These are phyloP conservation scores for Bujurquina vittata DNA, from an alignment of 2,113 vertebrate genomes.

Conservation along the genomic window DNA sequence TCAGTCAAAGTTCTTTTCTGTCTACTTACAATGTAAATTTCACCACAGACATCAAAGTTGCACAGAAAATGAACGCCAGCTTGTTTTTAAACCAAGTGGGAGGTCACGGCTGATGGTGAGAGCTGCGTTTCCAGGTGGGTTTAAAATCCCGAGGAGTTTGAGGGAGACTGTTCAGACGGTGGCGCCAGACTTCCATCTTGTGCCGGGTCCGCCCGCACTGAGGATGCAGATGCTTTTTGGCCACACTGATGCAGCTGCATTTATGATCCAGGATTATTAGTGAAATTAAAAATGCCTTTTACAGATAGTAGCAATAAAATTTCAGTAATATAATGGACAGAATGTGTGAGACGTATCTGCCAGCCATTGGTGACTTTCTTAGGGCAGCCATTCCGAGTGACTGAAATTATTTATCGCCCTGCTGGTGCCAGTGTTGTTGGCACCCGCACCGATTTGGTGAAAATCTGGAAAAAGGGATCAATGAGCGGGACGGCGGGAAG, in stretches of 20 bases:
- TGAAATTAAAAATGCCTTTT: neutral
- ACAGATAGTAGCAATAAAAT: neutral
- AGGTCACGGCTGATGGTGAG: too few species aligned
- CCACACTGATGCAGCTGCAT: neutral
- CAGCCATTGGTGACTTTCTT: neutral
- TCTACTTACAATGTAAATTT: too few species aligned
- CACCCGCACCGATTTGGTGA: neutral
- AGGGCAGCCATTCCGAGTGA: neutral
- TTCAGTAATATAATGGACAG: neutral
- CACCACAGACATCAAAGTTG: too few species aligned
- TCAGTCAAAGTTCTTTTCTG: too few species aligned
- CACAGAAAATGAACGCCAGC: too few species aligned
- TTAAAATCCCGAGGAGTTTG: too few species aligned
- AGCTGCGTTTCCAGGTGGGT: too few species aligned
- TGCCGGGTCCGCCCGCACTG: too few species aligned
- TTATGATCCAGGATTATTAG: neutral
- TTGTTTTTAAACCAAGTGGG: too few species aligned
- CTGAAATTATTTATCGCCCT: neutral
- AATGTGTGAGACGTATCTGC: neutral
- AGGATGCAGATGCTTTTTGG: too few species aligned
- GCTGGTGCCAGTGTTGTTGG: neutral
- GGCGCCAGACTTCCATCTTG: too few species aligned
- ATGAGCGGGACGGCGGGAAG: neutral
- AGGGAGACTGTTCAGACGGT: too few species aligned
- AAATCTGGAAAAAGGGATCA: neutral